Evolutionary conservation across 2,888 invertebrate genomes (phyloP).

Genomic region (Ceraclea dissimilis): DNA sequence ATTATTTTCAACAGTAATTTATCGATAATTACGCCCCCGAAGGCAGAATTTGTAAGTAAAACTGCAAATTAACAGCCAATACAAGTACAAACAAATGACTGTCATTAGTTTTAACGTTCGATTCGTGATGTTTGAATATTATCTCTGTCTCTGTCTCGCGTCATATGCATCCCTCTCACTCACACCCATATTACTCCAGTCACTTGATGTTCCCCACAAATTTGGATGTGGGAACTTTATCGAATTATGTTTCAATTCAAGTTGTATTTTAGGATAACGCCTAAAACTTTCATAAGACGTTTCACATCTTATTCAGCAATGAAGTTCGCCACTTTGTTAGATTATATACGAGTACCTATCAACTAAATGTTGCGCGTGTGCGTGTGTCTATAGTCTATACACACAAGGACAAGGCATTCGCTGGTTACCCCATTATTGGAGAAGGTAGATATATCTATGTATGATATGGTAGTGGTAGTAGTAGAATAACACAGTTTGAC

Average conservation of each 20-base stretch:
- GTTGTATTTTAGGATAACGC: too few relatives aligned
- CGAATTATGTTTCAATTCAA: not conserved
- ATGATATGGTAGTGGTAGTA: too few relatives aligned
- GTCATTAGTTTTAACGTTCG: constrained; percentile 43
- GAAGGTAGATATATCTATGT: too few relatives aligned
- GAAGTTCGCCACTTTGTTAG: too few relatives aligned
- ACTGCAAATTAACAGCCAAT: constrained; percentile 27
- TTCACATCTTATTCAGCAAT: too few relatives aligned
- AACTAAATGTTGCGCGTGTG: too few relatives aligned
- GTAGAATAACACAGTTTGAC: too few relatives aligned
- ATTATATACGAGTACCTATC: too few relatives aligned
- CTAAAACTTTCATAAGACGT: too few relatives aligned
- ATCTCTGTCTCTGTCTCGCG: constrained; percentile 11
- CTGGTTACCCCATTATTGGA: too few relatives aligned
- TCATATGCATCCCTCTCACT: constrained; percentile 4
- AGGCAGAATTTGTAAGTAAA: constrained; percentile 25
- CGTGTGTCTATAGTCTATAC: too few relatives aligned
- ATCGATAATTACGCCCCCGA: constrained; percentile 23
- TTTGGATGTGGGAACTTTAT: not conserved
- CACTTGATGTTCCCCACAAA: not conserved
- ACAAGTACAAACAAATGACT: constrained; percentile 33
- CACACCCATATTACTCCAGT: constrained; percentile 8
- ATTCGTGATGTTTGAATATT: constrained; percentile 47
- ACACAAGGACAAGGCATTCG: too few relatives aligned
- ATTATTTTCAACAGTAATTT: constrained; percentile 23